A percentile compares a stretch with the other conserved stretches of the same genome.
Conservation (phyloP, 2,888 invertebrate genomes). For the Amphipyra tragopoginis region DNA sequence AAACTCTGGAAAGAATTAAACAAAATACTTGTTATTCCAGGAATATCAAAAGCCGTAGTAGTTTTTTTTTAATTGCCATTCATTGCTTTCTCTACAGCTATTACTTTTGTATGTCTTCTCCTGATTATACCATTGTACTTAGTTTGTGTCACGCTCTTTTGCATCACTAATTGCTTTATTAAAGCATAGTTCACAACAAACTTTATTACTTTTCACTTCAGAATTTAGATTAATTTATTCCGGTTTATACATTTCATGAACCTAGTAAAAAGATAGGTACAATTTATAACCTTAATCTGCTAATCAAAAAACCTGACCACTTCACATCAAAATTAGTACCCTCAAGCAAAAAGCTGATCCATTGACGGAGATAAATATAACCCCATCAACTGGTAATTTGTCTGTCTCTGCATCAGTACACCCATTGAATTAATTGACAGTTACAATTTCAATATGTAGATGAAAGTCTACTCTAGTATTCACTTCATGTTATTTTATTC, state of each 20-base stretch:
- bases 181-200: too few relatives aligned
- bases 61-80: too few relatives aligned
- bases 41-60: too few relatives aligned
- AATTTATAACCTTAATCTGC: not conserved
- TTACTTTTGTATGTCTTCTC: too few relatives aligned
- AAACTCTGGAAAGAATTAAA: too few relatives aligned
- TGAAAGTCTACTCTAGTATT: slow-evolving; percentile 25
- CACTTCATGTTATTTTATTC: too few relatives aligned
- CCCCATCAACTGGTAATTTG: slow-evolving; percentile 47
- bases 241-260: not conserved
- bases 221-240: not conserved
- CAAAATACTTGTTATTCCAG: too few relatives aligned
- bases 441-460: slow-evolving; percentile 31
- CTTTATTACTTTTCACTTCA: not conserved
- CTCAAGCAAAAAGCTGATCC: slow-evolving; percentile 37
- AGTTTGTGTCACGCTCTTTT: too few relatives aligned
- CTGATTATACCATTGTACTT: too few relatives aligned
- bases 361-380: slow-evolving; percentile 34
- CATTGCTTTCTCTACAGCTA: too few relatives aligned
- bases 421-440: slow-evolving; percentile 43
- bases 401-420: slow-evolving; percentile 31
- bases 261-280: too few relatives aligned
- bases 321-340: slow-evolving; percentile 23
- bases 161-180: too few relatives aligned
- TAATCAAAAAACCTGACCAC: slow-evolving; percentile 24